Base-by-base conservation (phyloP, 1,140 invertebrate species). In the Cephus cinctus region DNA sequence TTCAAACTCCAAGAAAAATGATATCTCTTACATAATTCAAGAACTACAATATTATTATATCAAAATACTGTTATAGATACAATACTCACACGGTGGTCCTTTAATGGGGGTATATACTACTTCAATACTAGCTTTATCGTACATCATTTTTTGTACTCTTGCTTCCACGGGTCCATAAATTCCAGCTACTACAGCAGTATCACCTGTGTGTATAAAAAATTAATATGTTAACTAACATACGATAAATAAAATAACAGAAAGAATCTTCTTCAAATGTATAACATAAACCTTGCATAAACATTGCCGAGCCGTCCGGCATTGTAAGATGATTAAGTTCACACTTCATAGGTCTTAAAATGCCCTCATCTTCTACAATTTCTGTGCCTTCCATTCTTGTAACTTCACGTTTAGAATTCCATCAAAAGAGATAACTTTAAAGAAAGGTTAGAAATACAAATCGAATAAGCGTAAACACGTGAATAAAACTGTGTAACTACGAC, bases 131-230 rank as follows among this genome's bases (percentile, higher is more conserved):
- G 88, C 85, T 75, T 85, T 89, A 47, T 93, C 89, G 43, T 89
- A 83, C 43, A 85, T 79, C 56, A 92, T 83, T 75, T 88, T 92
- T 36, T 84, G 81, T 38, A 83, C 73, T 70, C 85, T 90, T 3
- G 86, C 83, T 75, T 95, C 92, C 6, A 86, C 71, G 1, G 93
- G 92, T 0, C 93, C 93, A 79, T 94, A 89, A 15, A 94, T 80
- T 48, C 86, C 86, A 30, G 84, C 85, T 19, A 90, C 71, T 1
- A 89, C 81, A 31, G 86, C 81, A 20, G 90, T 92, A 47, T 88
- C 81, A 27, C 90, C 91, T 89, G 60, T 40, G 55, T 32, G 60
- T 27, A 20, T 23, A 5, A 32, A 41, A 34, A 2, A 31, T 47
- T 18, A 20, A 41, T 47, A 22, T 30, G 39, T 18, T 9, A 19